phyloP scores from a whole-genome alignment of 1,140 invertebrate species.

The Drosophila mauritiana region DNA sequence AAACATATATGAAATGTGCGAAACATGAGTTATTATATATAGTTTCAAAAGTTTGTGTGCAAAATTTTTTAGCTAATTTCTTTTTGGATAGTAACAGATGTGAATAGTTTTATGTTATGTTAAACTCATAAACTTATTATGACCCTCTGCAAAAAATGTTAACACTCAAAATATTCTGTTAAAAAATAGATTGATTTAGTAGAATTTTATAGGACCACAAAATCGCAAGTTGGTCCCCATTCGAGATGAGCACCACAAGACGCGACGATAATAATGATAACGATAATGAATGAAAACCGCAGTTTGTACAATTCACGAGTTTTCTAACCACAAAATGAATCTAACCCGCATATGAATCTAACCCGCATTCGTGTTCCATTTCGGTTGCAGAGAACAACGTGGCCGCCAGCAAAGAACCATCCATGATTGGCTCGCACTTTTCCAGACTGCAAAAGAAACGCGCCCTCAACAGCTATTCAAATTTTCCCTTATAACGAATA shows the following conservation, averaged over 20 bases:
- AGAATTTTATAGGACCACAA: no score
- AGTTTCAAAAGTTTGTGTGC: no score
- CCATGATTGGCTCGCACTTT: constrained; percentile 58
- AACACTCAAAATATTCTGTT: constrained; percentile 6
- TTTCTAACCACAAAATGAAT: constrained; percentile 2
- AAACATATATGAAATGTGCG: no score
- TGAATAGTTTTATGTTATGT: not conserved
- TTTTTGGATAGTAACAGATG: not conserved
- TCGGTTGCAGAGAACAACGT: constrained; percentile 52
- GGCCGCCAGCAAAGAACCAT: constrained; percentile 43
- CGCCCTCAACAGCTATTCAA: constrained; percentile 53
- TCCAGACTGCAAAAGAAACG: constrained; percentile 50
- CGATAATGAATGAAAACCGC: constrained; percentile 23
- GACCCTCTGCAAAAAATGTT: not conserved
- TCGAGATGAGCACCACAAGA: constrained; percentile 24
- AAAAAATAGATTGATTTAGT: not conserved
- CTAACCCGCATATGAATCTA: no score
- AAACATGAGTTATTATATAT: no score
- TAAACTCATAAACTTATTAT: not conserved
- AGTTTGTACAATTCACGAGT: constrained; percentile 25
- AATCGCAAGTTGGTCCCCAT: not conserved
- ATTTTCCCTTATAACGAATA: constrained; percentile 74
- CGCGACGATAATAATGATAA: constrained; percentile 9
- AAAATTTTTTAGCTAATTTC: no score
- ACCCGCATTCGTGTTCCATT: constrained; percentile 37